Evolutionary conservation across 2,888 invertebrate genomes (phyloP).

Genomic region (Agonopterix arenella): DNA sequence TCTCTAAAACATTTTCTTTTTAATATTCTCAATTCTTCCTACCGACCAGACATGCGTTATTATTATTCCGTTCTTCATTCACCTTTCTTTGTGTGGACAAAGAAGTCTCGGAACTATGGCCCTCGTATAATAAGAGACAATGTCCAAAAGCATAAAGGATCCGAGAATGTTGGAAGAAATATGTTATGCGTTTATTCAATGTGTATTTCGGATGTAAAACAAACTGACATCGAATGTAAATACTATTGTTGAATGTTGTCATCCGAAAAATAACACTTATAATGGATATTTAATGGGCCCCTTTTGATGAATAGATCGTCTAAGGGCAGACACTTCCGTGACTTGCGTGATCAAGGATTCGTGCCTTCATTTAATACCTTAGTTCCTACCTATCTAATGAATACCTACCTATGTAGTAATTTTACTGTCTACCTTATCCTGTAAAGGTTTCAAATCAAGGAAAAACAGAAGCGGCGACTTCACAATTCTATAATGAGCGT

Average conservation of each 20-base stretch:
- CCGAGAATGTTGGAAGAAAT: conserved; percentile 61
- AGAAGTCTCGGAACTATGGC: conserved; percentile 59
- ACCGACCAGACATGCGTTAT: conserved; percentile 61
- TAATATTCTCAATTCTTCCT: conserved; percentile 46
- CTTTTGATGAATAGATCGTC: conserved; percentile 50
- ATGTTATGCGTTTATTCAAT: conserved; percentile 68
- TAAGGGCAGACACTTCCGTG: conserved; percentile 30
- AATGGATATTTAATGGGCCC: conserved; percentile 65
- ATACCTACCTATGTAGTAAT: too few species aligned
- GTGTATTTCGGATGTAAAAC: conserved; percentile 72
- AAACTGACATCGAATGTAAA: conserved; percentile 76
- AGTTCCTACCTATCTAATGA: too few species aligned
- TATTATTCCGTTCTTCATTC: conserved; percentile 69
- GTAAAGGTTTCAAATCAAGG: too few species aligned
- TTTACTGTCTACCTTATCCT: too few species aligned
- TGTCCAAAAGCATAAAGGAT: conserved; percentile 58
- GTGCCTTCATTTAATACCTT: too few species aligned
- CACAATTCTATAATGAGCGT: too few species aligned
- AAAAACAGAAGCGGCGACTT: too few species aligned
- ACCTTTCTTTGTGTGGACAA: conserved; percentile 63
- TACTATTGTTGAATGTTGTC: conserved; percentile 71
- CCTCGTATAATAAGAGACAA: conserved; percentile 59
- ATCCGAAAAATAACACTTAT: conserved; percentile 61
- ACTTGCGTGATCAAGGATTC: conserved; percentile 16
- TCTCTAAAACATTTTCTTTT: conserved; percentile 48